Percentiles rank a stretch among this genome's conserved stretches.
Evolutionary conservation across 2,113 vertebrate species (phyloP).

Genomic region (Edolisoma coerulescens): DNA sequence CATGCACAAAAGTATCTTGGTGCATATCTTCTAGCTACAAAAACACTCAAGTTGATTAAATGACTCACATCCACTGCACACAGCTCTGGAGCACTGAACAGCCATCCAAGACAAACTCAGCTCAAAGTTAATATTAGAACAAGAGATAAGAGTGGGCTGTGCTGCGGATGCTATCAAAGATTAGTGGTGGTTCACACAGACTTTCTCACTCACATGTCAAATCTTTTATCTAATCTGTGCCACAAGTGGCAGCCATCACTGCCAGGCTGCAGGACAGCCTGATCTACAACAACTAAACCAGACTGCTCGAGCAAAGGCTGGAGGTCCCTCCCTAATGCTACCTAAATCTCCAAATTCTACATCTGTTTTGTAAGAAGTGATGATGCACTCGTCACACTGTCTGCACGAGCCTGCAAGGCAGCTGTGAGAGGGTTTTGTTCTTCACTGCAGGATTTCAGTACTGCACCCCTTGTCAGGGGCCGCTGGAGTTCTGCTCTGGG

Average conservation of each 20-base stretch:
- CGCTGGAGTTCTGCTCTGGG: neutral
- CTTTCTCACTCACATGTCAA: neutral
- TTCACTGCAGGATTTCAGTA: accelerated
- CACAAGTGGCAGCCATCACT: neutral
- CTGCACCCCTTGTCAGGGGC: neutral
- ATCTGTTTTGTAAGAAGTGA: neutral
- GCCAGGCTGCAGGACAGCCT: neutral
- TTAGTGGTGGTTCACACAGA: neutral
- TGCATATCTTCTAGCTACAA: neutral
- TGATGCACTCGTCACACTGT: accelerated
- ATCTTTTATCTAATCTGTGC: neutral
- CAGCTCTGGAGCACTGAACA: neutral
- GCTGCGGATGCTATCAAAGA: neutral
- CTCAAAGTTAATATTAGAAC: slow-evolving; percentile 1
- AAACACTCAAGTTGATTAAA: neutral
- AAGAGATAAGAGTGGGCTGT: neutral
- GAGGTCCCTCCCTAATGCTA: neutral
- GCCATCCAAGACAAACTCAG: neutral
- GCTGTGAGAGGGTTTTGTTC: neutral
- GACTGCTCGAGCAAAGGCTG: neutral
- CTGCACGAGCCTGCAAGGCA: accelerated
- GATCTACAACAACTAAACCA: neutral
- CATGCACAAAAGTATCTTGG: neutral
- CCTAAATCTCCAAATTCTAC: neutral
- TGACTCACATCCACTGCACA: neutral